Evolutionary conservation across 64 coral and sea anemone genomes (phyloP), one percentile per base, ranked within the genome.

Genomic region (Porites australiensis): DNA sequence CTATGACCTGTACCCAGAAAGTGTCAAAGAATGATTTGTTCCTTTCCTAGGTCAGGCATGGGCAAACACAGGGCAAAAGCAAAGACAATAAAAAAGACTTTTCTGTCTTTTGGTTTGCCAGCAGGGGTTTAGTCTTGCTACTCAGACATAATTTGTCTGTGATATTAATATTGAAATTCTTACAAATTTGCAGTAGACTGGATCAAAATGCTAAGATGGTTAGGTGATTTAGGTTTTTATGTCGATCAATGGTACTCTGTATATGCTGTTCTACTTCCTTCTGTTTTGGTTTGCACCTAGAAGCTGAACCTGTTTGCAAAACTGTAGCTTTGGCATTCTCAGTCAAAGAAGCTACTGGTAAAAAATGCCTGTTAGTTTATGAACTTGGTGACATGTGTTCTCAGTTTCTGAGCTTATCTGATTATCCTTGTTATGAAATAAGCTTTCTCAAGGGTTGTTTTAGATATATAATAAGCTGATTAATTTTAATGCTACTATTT

Each of bases 381-480:
- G 21, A 19, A 50, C 45, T 37, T 76, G 46, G 5, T 50, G 73
- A 76, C 6, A 46, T 51, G 47, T 76, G 73, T 50, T 18, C 8
- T 76, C 46, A 14, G 47, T 76, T 50, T 50, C 45, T 51, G 5
- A 19, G 14, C 44, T 69, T 69, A 23, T n/a, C 18, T 8, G 16
- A 84, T 84, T 51, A 51, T 13, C 61, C 63, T 47, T 84, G 53
- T 64, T 50, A 84, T 50, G n/a, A 84, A 16, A 68, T 81, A 45
- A 81, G 27, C 61, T 21, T 18, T 44, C 58, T 64, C 14, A 44
- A 80, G 77, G 44, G 46, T 68, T 50, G 15, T 84, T 64, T 68
- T 16, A 82, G 79, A 50, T 46, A 58, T 8, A 19, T 13, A 23
- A 60, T 61, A 82, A 82, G 54, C 51, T 79, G 51, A 15, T 76